A percentile compares a stretch with the other conserved stretches of the same genome.
Evolutionary conservation across 23 tunicate species (phyloP).

Genomic region (Ascidia mentula): DNA sequence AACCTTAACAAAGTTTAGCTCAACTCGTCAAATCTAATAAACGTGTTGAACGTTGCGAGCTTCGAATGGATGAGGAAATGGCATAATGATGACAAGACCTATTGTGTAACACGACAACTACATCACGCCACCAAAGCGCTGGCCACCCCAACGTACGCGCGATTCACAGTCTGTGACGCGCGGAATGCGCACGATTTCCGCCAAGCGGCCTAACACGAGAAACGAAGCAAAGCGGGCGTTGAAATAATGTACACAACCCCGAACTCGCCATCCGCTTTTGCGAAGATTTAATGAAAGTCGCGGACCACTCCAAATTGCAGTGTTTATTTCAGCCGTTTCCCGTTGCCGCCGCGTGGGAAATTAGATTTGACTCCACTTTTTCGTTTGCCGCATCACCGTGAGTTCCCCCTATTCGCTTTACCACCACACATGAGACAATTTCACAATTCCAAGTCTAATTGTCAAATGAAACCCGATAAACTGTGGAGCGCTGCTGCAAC

Average conservation of each 20-base stretch:
- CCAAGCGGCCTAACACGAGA: neutral
- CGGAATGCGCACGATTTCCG: conserved; percentile 4
- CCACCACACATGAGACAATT: neutral
- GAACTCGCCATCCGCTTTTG: neutral
- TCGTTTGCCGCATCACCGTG: too few relatives aligned
- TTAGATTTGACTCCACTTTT: too few relatives aligned
- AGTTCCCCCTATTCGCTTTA: neutral
- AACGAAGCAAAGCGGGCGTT: neutral
- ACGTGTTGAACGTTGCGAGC: too few relatives aligned
- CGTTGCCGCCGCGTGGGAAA: conserved; percentile 11
- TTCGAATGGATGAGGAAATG: too few relatives aligned
- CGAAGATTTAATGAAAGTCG: conserved; percentile 2
- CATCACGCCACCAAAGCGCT: neutral
- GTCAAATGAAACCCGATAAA: too few relatives aligned
- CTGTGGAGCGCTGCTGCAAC: too few relatives aligned
- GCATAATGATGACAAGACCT: neutral
- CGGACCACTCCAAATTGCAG: conserved; percentile 12
- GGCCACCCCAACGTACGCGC: neutral
- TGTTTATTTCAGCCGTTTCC: conserved; percentile 12
- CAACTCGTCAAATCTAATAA: too few relatives aligned
- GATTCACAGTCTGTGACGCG: neutral
- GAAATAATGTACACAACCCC: neutral
- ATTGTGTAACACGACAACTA: neutral
- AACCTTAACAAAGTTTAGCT: too few relatives aligned
- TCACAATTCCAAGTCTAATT: too few relatives aligned